Evolutionary conservation across 30 jellyfish, hydroid and myxozoan species (phyloP), one percentile per base, ranked within the genome.

Genomic region (Clytia hemisphaerica): DNA sequence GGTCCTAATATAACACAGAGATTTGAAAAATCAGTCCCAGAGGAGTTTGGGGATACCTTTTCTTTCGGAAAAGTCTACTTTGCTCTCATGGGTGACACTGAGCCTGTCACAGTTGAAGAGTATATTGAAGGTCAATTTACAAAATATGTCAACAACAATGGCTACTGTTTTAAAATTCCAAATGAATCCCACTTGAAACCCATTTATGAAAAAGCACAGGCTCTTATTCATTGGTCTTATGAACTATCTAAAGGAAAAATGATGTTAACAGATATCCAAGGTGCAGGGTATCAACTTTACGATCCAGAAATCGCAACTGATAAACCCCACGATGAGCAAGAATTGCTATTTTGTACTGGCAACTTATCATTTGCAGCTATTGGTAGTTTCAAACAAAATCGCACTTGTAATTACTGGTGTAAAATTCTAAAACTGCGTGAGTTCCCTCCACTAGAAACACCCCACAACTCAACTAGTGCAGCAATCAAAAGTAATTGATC

Each of bases 251-350:
- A 33, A 31, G 55, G 55, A 68, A 53, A 68, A 51, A 36, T 44
- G 61, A 70, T 70, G 82, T 50, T 70, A 30, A 22, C 38, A 34
- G 82, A 70, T 58, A 31, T 70, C 24, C 72, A 70, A 51, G 82
- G 82, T 42, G 55, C 27, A 50, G 82, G 82, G 37, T 68, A 68
- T 49, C 15, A 37, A 28, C 53, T 68, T 37, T 68, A 68, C 51
- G 80, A 68, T 40, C 80, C 59, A 35, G 72, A 70, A 47, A 70
- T 70, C n/a, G 72, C 82, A 44, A 31, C 82, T 45, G 31, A 71
- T 70, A 21, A 71, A 31, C 82, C 82, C 35, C 51, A 58, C 51
- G 61, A 70, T 29, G 82, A 29, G 31, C 72, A 72, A 70, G 82
- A 70, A 31, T 21, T n/a, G 22, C 72, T 70, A 31, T 68, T 70